Evolutionary conservation across 2,113 vertebrate genomes (phyloP).

Genomic region (Pterophyllum scalare): DNA sequence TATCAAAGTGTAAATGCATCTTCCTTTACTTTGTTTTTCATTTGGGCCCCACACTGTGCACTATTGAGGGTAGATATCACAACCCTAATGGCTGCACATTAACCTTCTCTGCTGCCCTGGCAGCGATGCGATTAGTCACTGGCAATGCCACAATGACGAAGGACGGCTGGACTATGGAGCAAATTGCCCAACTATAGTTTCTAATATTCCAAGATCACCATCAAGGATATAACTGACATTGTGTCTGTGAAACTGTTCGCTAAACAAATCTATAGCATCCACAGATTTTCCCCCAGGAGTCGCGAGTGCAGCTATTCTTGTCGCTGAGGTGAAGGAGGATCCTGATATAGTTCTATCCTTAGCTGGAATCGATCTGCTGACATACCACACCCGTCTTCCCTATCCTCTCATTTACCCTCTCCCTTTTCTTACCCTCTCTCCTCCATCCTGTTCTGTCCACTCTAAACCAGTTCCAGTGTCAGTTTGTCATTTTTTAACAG

Average conservation of each 20-base stretch:
- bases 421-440: background rate
- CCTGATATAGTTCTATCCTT: constrained; percentile 63
- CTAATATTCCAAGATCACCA: background rate
- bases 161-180: background rate
- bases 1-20: too few species aligned
- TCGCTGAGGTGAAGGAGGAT: constrained; percentile 59
- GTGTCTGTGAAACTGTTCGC: constrained; percentile 16
- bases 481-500: constrained; percentile 57
- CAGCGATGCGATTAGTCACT: background rate
- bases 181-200: background rate
- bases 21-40: background rate
- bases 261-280: constrained; percentile 30
- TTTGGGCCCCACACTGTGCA: background rate
- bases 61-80: background rate
- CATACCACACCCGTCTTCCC: constrained; percentile 60
- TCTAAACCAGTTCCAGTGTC: constrained; percentile 52
- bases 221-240: background rate
- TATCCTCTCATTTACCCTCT: constrained; percentile 43
- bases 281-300: constrained; percentile 32
- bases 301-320: constrained; percentile 42
- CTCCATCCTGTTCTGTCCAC: constrained; percentile 15
- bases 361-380: constrained; percentile 70
- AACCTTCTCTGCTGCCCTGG: background rate
- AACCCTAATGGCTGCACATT: background rate
- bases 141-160: background rate